Percentiles rank a stretch among this genome's conserved stretches.
Conservation (phyloP, 1,140 invertebrate genomes). For the Arion vulgaris region DNA sequence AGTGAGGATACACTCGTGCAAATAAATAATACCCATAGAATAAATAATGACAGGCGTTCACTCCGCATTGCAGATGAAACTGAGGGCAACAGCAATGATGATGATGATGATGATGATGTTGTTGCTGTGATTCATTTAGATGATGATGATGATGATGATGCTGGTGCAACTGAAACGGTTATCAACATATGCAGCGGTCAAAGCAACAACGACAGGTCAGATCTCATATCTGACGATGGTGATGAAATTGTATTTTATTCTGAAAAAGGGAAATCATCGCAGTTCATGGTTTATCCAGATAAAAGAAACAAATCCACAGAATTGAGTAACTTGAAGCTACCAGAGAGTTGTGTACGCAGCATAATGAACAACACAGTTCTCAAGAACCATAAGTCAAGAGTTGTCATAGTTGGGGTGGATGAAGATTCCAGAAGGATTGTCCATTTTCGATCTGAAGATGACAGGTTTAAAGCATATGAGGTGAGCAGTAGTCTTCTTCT, state of each 20-base stretch:
- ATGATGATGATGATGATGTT: neutral
- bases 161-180: neutral
- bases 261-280: neutral
- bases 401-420: neutral
- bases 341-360: neutral
- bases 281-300: neutral
- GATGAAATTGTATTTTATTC: neutral
- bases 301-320: neutral
- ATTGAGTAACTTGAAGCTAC: neutral
- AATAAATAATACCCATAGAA: neutral
- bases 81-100: neutral
- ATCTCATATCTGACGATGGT: neutral
- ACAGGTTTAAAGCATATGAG: neutral
- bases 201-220: neutral
- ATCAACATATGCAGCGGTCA: neutral
- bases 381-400: neutral
- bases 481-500: too few species aligned
- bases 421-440: neutral
- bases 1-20: neutral
- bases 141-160: neutral
- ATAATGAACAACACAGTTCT: neutral
- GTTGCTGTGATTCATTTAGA: neutral
- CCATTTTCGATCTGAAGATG: neutral
- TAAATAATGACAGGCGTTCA: neutral
- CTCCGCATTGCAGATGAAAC: neutral